A percentile compares a stretch with the other conserved stretches of the same genome.
These are phyloP conservation scores for Lutjanus erythropterus DNA, from an alignment of 2,113 vertebrate species.

Conservation along the genomic window DNA sequence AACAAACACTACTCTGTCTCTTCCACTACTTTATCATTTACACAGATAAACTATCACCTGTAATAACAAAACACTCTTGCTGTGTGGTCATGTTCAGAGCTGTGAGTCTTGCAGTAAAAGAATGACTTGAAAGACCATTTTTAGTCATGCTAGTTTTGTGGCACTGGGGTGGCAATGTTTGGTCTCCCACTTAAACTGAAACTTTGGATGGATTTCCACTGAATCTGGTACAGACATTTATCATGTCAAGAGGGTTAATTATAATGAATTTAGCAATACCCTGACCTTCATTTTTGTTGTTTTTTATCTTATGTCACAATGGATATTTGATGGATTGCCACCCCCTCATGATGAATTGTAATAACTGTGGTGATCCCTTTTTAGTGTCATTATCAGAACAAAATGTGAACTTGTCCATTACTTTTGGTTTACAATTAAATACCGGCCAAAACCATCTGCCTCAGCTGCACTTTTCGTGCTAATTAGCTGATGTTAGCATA, in stretches of 20 bases:
- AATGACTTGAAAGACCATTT: background rate
- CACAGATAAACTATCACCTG: background rate
- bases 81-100: background rate
- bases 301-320: too few relatives aligned
- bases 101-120: background rate
- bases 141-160: background rate
- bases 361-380: background rate
- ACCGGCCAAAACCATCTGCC: background rate
- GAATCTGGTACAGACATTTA: background rate
- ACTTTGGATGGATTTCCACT: background rate
- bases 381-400: background rate
- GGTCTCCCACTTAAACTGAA: background rate
- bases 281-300: too few relatives aligned
- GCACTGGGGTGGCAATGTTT: background rate
- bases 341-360: too few relatives aligned
- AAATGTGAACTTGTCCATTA: background rate
- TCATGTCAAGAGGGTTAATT: background rate
- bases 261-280: too few relatives aligned
- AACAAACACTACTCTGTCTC: conserved; percentile 17
- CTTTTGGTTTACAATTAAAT: background rate
- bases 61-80: background rate
- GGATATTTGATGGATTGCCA: too few relatives aligned
- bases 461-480: background rate
- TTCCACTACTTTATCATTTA: conserved; percentile 21
- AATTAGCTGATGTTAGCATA: background rate